Conservation (phyloP, 2,888 invertebrate species). For the Conomelus anceps region DNA sequence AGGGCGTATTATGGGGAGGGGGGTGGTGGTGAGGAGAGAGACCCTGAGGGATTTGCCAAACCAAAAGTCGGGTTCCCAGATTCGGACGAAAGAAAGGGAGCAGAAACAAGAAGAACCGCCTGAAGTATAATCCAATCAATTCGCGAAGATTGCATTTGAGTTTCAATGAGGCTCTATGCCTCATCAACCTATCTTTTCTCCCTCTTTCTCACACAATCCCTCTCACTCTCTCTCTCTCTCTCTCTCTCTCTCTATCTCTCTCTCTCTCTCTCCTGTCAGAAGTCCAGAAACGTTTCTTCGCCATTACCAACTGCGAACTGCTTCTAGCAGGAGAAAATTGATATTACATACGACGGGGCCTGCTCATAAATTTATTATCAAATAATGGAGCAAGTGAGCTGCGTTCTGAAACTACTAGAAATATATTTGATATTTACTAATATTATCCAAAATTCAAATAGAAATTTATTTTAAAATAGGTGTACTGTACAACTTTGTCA, state of each 20-base stretch:
- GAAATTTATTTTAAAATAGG: no score
- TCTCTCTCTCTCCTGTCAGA: not conserved
- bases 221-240: not conserved
- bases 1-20: not conserved
- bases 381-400: no score
- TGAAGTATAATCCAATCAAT: not conserved
- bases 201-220: not conserved
- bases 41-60: not conserved
- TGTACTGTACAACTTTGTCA: no score
- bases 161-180: not conserved
- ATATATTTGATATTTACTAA: no score
- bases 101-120: not conserved
- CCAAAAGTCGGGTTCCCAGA: not conserved
- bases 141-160: not conserved
- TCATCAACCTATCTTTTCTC: not conserved
- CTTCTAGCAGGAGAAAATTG: not conserved
- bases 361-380: not conserved
- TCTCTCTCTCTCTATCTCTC: not conserved
- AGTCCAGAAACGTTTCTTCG: not conserved
- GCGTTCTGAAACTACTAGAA: no score
- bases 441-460: no score
- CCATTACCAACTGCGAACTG: not conserved
- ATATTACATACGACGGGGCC: not conserved
- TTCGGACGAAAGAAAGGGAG: not conserved
- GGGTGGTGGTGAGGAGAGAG: not conserved